Evolutionary conservation across 2,113 vertebrate genomes (phyloP).

Genomic region (Rhea americana): DNA sequence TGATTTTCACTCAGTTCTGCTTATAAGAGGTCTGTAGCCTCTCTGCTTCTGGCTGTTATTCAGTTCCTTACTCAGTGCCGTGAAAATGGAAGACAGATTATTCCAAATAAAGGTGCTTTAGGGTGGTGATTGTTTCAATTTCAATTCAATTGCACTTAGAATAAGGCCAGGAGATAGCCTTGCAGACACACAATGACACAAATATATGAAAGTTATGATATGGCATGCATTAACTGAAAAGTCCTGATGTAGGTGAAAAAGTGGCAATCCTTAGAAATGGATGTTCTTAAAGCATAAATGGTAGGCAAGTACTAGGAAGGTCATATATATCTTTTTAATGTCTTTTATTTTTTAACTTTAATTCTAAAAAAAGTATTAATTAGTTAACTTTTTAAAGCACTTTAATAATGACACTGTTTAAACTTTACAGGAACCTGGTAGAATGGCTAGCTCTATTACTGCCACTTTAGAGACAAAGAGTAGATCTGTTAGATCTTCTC

Average conservation of each 20-base stretch:
- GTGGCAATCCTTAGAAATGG: neutral
- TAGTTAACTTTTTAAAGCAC: conserved; percentile 37
- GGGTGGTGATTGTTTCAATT: conserved; percentile 58
- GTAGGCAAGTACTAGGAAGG: neutral
- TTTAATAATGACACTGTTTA: conserved; percentile 47
- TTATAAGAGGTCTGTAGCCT: neutral
- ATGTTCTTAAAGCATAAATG: neutral
- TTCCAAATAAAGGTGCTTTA: conserved; percentile 48
- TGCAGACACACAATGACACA: neutral
- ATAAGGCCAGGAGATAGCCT: conserved; percentile 57
- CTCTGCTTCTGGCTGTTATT: neutral
- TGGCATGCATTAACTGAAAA: conserved; percentile 10
- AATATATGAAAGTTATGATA: conserved; percentile 37
- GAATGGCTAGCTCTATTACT: conserved; percentile 26
- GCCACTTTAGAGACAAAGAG: conserved; percentile 16
- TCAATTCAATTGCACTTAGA: conserved; percentile 60
- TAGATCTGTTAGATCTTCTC: neutral
- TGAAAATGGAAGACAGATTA: conserved; percentile 46
- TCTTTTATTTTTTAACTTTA: conserved; percentile 6
- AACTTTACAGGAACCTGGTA: conserved; percentile 28
- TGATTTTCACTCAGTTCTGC: neutral
- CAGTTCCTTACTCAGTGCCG: neutral
- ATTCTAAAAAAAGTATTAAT: conserved; percentile 52
- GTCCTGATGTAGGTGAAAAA: neutral
- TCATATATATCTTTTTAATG: neutral